Evolutionary conservation across 2,797 vertebrate species (phyloP), one percentile per base, ranked within the genome.

Genomic region (Ctenosaura bakeri): DNA sequence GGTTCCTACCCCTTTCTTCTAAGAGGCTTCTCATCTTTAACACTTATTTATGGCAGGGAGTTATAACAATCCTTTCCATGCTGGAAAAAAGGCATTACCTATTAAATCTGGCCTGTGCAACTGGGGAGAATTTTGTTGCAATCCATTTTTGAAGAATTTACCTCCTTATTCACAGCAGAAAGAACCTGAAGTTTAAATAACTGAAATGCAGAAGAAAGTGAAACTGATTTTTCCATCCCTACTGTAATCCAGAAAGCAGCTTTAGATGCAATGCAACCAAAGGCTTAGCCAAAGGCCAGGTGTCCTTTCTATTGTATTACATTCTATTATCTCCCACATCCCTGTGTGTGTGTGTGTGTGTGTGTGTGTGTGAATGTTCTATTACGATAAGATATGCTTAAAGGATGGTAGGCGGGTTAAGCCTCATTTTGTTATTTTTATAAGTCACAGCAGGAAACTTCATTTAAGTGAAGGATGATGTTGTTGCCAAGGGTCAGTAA

Each of bases 391-490:
- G n/a, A 14, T 78, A 85, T 12, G 3, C 35, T 77, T 66, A 29
- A 78, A 79, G 56, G 38, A 42, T 12, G 32, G 46, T 77, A n/a
- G 32, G n/a, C 32, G 16, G 14, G 64, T 91, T 42, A 29, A 35
- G 6, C 26, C 42, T 4, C 0, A 0, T 66, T 90, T 77, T 76
- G n/a, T 66, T 91, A 54, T 86, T 90, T 83, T 83, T 54, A 38
- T 83, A 74, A 91, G 66, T 87, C 90, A 0, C 22, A 80, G 26
- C 35, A 13, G 56, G 35, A 85, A 14, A 71, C 86, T 83, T 85
- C 10, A 32, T 84, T 69, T 56, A 6, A 86, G 24, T 84, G 12
- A 0, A 64, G 83, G 69, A 29, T 83, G 79, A 10, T 74, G 32
- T 0, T 20, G 42, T 71, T 77, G 35, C 74, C 18, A 56, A 79